These are phyloP conservation scores for Myotis vivesi DNA, from an alignment of 2,797 vertebrate genomes.

Conservation along the genomic window DNA sequence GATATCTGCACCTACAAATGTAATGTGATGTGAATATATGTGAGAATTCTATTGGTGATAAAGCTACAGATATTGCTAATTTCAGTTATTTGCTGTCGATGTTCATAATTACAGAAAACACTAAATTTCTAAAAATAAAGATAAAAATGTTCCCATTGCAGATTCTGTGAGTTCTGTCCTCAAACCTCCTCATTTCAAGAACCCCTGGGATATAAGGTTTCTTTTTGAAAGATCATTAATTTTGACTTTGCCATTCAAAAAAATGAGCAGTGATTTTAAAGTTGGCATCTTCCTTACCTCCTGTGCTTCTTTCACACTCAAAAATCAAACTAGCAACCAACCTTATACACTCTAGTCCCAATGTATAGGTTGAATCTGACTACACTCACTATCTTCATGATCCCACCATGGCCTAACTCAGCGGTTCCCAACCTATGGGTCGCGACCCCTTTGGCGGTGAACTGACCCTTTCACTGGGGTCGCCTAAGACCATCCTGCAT, in stretches of 20 bases:
- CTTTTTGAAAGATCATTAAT: neutral
- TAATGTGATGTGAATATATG: neutral
- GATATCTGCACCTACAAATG: neutral
- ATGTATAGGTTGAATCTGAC: neutral
- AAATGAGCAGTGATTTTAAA: neutral
- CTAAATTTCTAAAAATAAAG: neutral
- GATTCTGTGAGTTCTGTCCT: neutral
- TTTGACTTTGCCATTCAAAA: neutral
- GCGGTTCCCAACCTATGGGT: no score
- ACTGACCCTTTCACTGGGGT: no score
- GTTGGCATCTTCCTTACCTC: neutral
- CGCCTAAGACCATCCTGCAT: no score
- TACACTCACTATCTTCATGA: no score
- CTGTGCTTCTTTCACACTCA: neutral
- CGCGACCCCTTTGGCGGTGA: no score
- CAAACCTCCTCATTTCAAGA: fast-evolving
- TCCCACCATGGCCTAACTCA: neutral
- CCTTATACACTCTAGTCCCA: neutral
- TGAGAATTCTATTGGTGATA: neutral
- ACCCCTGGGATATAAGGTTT: neutral
- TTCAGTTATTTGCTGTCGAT: neutral
- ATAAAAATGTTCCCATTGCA: neutral
- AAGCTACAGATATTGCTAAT: neutral
- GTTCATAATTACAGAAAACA: neutral
- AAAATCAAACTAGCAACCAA: neutral